Evolutionary conservation across 2,888 invertebrate species (phyloP).

Genomic region (Agrochola lota): DNA sequence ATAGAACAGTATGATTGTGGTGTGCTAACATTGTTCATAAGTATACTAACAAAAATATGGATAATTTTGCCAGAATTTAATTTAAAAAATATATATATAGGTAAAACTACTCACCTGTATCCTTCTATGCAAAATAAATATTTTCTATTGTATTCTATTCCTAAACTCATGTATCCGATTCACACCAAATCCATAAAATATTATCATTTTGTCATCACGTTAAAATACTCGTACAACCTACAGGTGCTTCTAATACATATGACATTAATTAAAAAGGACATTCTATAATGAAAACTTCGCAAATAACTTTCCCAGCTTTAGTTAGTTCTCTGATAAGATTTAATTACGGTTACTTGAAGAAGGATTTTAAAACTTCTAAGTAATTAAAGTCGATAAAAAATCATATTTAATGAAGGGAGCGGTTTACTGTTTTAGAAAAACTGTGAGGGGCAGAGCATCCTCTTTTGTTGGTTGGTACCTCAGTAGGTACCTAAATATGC

Average conservation of each 20-base stretch:
- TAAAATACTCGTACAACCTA: not conserved
- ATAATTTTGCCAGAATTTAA: too few relatives aligned
- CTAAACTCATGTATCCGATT: slow-evolving; percentile 5
- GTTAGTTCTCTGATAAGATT: slow-evolving; percentile 42
- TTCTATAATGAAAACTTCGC: slow-evolving; percentile 35
- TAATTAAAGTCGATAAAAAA: slow-evolving; percentile 23
- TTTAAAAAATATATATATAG: too few relatives aligned
- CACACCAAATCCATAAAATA: not conserved
- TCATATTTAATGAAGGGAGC: not conserved
- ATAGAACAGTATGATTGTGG: too few relatives aligned
- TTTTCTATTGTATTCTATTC: too few relatives aligned
- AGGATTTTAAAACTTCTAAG: slow-evolving; percentile 16
- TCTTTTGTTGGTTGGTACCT: not conserved
- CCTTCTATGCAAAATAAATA: too few relatives aligned
- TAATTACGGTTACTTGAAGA: slow-evolving; percentile 28
- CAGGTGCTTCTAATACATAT: slow-evolving; percentile 17
- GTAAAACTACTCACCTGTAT: too few relatives aligned
- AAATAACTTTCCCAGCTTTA: slow-evolving; percentile 39
- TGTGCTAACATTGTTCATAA: too few relatives aligned
- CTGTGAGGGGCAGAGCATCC: not conserved
- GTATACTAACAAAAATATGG: too few relatives aligned
- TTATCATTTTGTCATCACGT: not conserved
- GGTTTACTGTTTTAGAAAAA: not conserved
- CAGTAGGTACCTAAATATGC: not conserved
- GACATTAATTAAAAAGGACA: slow-evolving; percentile 35